phyloP scores from a whole-genome alignment of 2,888 invertebrate species.

The Masnerella sp. region DNA sequence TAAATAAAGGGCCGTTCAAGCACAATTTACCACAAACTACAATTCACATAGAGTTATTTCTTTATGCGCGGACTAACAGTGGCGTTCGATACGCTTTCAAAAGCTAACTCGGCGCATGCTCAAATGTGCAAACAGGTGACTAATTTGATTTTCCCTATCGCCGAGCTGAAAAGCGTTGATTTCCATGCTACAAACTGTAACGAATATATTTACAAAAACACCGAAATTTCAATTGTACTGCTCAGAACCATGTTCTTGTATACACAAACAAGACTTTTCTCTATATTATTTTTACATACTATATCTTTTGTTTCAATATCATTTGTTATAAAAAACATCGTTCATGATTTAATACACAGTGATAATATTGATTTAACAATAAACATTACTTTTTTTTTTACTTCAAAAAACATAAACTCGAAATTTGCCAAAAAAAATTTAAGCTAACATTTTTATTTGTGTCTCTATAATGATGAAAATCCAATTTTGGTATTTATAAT shows the following conservation, averaged over 20 bases:
- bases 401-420: too few relatives aligned
- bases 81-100: slow-evolving; percentile 52
- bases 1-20: slow-evolving; percentile 25
- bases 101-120: slow-evolving; percentile 13
- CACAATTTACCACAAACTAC: slow-evolving; percentile 44
- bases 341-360: too few relatives aligned
- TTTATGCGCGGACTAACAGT: not conserved
- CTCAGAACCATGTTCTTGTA: too few relatives aligned
- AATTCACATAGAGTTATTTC: slow-evolving; percentile 31
- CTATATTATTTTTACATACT: too few relatives aligned
- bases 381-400: too few relatives aligned
- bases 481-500: too few relatives aligned
- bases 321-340: too few relatives aligned
- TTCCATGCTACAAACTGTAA: slow-evolving; percentile 17
- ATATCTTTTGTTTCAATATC: too few relatives aligned
- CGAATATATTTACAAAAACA: slow-evolving; percentile 39
- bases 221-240: slow-evolving; percentile 11
- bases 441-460: too few relatives aligned
- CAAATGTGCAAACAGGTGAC: slow-evolving; percentile 30
- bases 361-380: too few relatives aligned
- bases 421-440: too few relatives aligned
- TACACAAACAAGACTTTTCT: too few relatives aligned
- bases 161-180: slow-evolving; percentile 20
- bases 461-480: not conserved
- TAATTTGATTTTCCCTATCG: slow-evolving; percentile 37